Evolutionary conservation across 2,113 vertebrate species (phyloP), one percentile per base, ranked within the genome.

Genomic region (Puffinus mauretanicus): DNA sequence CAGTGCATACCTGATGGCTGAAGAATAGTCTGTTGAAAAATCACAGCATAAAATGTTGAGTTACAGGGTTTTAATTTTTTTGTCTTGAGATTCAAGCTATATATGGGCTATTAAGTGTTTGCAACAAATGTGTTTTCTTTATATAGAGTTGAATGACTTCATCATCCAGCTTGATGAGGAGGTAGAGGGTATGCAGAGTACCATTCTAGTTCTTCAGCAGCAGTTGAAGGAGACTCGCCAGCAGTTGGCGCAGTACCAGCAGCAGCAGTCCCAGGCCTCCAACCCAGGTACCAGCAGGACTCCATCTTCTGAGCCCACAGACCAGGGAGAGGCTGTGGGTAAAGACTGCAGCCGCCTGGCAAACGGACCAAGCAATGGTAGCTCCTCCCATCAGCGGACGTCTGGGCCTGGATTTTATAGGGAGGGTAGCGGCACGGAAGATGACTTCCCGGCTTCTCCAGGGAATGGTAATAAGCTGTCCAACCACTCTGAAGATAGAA

Each of bases 111-210:
- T 96, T 97, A 97, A 98, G 94, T 93, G n/a, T 97, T 42, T 97
- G 91, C 81, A 93, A 90, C 82, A 82, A 95, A 95, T 97, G 82
- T 94, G 95, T 96, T 96, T 96, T 94, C 82, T 97, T 93, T 97
- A 95, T 70, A 67, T 98, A 99, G 99, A 99, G 90, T 91, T 99
- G 97, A 99, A 99, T 98, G 99, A 99, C 98, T 99, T 99, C 97
- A 99, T 99, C 98, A 99, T 99, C 98, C 99, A 99, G 97, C 98
- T 99, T 65, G 99, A 99, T 93, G 99, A 99, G 97, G 99, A 99
- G 96, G 99, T 99, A 52, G 99, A 99, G 96, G 99, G 99, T 71
- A 99, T 99, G 99, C 99, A 99, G 98, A 99, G 99, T 95, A 99
- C 99, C 98, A 99, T 99, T 97, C 98, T 99, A 58, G 99, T 99